Evolutionary conservation across 2,888 invertebrate species (phyloP), one percentile per base, ranked within the genome.

Genomic region (Hartigia nigra): DNA sequence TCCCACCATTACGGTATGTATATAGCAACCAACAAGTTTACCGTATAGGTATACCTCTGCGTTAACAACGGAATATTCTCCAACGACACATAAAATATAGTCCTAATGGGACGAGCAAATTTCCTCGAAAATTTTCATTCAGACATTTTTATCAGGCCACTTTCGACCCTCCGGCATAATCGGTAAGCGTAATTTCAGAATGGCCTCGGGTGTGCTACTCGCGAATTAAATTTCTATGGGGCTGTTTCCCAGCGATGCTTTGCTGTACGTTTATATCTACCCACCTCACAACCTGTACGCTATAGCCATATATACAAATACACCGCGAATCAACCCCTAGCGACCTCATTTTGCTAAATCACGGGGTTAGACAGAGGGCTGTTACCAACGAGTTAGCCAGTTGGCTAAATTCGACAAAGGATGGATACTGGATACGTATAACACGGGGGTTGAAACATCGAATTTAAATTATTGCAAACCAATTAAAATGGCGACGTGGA

Each of bases 191-290:
- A 83, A 80, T 86, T 85, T 82, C 83, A 78, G 74, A 37, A 76
- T 55, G 81, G 81, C 84, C 81, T 85, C 85, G 83, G 23, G 9
- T 83, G 85, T 84, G 81, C 80, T 80, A 81, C 79, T 80, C 81
- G 82, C 78, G 85, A 85, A 88, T 88, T 88, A 87, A 88, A 88
- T 87, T 88, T 86, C 84, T 81, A 80, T 79, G 14, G 55, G 39
- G 55, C 14, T 72, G 39, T 32, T 78, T 76, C 74, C 74, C 12
- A 4, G 55, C 3, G 9, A 55, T 55, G 23, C 23, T 23, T 9
- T 55, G 55, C 55, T 55, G 23, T 14, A 34, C 55, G 77, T 75
- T 74, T 75, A 55, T 77, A 76, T 76, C 74, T 37, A 69, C 34
- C 31, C n/a, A 9, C 14, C 77, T 74, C 23, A 23, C 9, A 55